phyloP scores from a whole-genome alignment of 2,797 vertebrate genomes.

The Erethizon dorsatum region DNA sequence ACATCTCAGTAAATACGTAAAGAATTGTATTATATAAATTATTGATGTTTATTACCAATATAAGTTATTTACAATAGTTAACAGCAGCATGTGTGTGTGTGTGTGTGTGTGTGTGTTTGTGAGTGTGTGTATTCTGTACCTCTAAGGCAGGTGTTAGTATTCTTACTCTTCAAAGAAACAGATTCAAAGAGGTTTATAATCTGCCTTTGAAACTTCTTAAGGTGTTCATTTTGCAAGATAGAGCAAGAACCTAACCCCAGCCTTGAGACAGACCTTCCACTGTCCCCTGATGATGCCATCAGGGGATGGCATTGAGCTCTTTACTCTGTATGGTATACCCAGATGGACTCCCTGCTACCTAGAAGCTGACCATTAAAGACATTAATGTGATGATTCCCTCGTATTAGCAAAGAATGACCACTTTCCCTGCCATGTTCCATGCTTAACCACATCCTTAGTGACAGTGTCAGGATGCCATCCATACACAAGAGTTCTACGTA shows the following conservation, averaged over 20 bases:
- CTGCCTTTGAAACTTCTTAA: background rate
- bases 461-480: background rate
- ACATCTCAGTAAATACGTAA: background rate
- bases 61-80: constrained; percentile 35
- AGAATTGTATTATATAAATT: constrained; percentile 24
- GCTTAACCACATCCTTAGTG: background rate
- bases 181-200: background rate
- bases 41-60: background rate
- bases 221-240: background rate
- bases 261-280: background rate
- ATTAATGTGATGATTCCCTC: background rate
- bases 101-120: background rate
- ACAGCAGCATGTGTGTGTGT: background rate
- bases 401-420: background rate
- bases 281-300: background rate
- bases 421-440: background rate
- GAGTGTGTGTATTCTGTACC: background rate
- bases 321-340: background rate
- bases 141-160: background rate
- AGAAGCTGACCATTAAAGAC: background rate
- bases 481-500: background rate
- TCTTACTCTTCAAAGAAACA: background rate
- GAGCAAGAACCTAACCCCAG: background rate
- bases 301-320: background rate
- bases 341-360: background rate